Conservation (phyloP, 2,797 vertebrate species). For the Cryptoprocta ferox region DNA sequence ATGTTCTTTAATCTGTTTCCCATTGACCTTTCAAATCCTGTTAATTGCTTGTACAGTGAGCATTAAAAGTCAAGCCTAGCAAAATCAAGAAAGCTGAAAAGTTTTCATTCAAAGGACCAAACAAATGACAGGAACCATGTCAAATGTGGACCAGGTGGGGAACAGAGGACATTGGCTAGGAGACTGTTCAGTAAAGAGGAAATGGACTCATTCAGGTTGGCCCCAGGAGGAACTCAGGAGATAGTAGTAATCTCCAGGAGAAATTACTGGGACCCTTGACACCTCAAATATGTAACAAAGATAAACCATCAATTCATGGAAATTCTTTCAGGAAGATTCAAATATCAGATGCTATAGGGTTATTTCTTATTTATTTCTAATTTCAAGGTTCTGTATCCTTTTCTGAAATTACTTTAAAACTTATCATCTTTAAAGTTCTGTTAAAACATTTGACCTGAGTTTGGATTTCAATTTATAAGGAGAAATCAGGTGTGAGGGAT, state of each 20-base stretch:
- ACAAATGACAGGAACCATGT: neutral
- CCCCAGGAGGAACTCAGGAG: neutral
- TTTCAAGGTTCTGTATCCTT: neutral
- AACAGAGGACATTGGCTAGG: neutral
- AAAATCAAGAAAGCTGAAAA: conserved; percentile 25
- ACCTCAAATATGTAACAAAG: neutral
- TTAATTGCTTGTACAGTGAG: conserved; percentile 57
- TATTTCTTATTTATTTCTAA: neutral
- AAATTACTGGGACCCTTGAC: neutral
- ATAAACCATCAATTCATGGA: neutral
- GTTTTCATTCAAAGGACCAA: neutral
- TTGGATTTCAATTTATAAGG: neutral
- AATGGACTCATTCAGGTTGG: neutral
- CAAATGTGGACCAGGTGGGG: neutral
- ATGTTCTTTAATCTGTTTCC: conserved; percentile 22
- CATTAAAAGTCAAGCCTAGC: conserved; percentile 11
- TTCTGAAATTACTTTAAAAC: neutral
- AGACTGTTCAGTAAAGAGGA: neutral
- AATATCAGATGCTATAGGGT: neutral
- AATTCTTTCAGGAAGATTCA: neutral
- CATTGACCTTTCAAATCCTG: conserved; percentile 17
- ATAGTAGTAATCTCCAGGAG: neutral
- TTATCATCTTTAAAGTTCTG: neutral
- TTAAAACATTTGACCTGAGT: neutral
- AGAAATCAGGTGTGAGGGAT: neutral